These are phyloP conservation scores for Sipha flava DNA, from an alignment of 1,140 invertebrate genomes.

Conservation along the genomic window DNA sequence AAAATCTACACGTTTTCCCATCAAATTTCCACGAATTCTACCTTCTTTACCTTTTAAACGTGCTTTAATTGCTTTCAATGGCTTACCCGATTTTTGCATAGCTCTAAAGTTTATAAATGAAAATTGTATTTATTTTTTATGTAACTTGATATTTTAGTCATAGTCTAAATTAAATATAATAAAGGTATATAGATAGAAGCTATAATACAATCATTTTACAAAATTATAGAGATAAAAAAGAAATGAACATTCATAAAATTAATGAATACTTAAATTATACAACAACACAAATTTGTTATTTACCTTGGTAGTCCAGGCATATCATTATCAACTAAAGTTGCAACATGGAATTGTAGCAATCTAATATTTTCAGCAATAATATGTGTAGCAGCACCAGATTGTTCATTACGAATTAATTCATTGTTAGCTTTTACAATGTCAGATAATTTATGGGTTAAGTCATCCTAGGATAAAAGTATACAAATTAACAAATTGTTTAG, in stretches of 20 bases:
- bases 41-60: slow-evolving; percentile 92
- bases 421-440: slow-evolving; percentile 99
- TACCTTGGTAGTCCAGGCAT: slow-evolving; percentile 91
- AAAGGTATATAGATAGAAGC: too few species aligned
- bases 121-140: too few species aligned
- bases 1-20: slow-evolving; percentile 99
- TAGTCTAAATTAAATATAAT: too few species aligned
- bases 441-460: slow-evolving; percentile 96
- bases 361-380: slow-evolving; percentile 95
- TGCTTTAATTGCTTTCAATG: slow-evolving; percentile 93
- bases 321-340: slow-evolving; percentile 96
- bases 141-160: too few species aligned
- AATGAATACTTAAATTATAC: background rate
- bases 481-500: background rate
- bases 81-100: slow-evolving; percentile 98
- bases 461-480: slow-evolving; percentile 60
- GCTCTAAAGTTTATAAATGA: slow-evolving; percentile 54
- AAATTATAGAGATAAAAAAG: background rate
- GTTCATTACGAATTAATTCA: slow-evolving; percentile 89
- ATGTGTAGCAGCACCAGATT: slow-evolving; percentile 90
- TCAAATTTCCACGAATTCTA: slow-evolving; percentile 94
- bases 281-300: background rate
- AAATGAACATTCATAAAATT: background rate
- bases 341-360: slow-evolving; percentile 97
- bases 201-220: background rate